Evolutionary conservation across 2,113 vertebrate species (phyloP).

Genomic region (Canis aureus): DNA sequence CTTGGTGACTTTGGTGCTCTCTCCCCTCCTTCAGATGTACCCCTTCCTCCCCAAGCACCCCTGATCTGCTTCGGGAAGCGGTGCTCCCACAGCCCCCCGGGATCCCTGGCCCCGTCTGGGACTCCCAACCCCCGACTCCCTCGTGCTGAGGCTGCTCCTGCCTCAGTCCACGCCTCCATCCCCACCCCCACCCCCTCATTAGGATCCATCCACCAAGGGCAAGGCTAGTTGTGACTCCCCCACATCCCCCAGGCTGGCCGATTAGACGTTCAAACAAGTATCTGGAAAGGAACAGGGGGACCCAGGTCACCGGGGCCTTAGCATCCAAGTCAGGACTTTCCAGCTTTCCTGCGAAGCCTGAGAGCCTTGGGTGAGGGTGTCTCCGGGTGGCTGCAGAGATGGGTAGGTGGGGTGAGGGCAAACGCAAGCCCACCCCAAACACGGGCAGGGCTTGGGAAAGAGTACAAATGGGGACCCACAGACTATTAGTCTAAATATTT

Average conservation of each 20-base stretch:
- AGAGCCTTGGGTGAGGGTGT: background rate
- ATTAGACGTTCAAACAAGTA: background rate
- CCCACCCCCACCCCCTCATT: background rate
- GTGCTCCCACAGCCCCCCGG: background rate
- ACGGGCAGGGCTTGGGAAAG: background rate
- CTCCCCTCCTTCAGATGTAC: background rate
- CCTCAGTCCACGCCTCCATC: background rate
- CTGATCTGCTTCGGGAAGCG: background rate
- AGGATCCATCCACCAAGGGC: background rate
- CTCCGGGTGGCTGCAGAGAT: background rate
- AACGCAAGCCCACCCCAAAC: background rate
- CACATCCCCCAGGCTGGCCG: background rate
- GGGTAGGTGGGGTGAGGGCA: background rate
- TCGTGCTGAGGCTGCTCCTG: background rate
- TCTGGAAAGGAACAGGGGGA: background rate
- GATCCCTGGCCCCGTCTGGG: background rate
- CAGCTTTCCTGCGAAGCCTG: background rate
- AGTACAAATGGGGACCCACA: constrained; percentile 34
- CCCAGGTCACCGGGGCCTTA: background rate
- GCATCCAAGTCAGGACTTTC: background rate
- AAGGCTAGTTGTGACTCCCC: background rate
- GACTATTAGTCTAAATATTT: constrained; percentile 65
- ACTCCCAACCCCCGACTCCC: background rate
- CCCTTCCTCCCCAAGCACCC: background rate
- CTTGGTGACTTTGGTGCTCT: background rate